These are phyloP conservation scores for Enteromius paludinosus DNA, from an alignment of 2,797 vertebrate species.

Conservation along the genomic window DNA sequence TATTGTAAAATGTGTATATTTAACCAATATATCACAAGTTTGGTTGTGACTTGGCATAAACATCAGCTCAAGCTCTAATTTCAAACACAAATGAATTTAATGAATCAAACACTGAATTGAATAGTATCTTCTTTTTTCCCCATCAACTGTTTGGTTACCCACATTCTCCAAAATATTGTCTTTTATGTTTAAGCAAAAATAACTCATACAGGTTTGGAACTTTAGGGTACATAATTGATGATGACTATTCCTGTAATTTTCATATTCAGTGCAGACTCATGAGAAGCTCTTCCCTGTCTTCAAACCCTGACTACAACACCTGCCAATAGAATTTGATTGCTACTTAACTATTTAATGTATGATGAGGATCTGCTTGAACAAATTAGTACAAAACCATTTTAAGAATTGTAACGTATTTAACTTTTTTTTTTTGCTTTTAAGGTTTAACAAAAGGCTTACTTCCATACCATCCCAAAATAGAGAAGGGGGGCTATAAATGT, in stretches of 20 bases:
- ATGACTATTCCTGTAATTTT: neutral
- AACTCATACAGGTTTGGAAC: neutral
- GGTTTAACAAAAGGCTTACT: too few relatives aligned
- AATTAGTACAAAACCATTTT: neutral
- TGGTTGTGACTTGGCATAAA: neutral
- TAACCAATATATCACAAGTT: neutral
- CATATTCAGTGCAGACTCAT: neutral
- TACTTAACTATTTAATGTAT: neutral
- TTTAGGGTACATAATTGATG: neutral
- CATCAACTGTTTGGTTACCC: neutral
- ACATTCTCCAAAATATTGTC: neutral
- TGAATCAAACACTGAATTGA: neutral
- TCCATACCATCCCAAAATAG: neutral
- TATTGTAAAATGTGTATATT: neutral
- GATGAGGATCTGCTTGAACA: neutral
- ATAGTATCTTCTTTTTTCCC: neutral
- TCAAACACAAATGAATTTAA: neutral
- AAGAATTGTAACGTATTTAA: neutral
- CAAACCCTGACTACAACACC: neutral
- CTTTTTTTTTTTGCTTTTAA: neutral
- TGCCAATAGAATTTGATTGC: neutral
- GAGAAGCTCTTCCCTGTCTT: neutral
- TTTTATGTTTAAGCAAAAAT: neutral
- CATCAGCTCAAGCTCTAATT: neutral
- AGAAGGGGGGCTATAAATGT: neutral